Base-by-base conservation (phyloP, 1,140 invertebrate species). In the Caenorhabditis brenneri region DNA sequence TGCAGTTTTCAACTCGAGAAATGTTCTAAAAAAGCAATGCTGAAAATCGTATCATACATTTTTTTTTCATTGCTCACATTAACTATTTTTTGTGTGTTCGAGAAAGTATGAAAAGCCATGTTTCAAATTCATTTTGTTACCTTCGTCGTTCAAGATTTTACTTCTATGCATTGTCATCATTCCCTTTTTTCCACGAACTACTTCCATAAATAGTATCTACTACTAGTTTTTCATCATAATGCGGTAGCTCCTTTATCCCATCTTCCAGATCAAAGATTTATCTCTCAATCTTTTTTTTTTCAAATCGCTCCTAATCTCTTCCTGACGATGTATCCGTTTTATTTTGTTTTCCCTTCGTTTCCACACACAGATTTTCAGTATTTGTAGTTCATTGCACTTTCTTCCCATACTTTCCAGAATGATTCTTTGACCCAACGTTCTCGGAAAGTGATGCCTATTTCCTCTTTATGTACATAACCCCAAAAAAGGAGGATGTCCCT, bases 221-320 rank as follows among this genome's bases (percentile, higher is more conserved):
- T 51, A 16, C 53, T 10, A 55, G 5, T 19, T 65, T 4, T n/a
- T 33, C 65, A 27, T 39, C 65, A 74, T 74, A 39, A 74, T 74
- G n/a, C 5, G 16, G 16, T 22, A 27, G 9, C 31, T 33, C 19
- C 15, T 36, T 31, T 19, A 1, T 12, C 22, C 22, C 7, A 10
- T 12, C 22, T 65, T 36, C n/a, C 58, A 65, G 58, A 65, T 65
- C 58, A 65, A 65, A 33, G 58, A 65, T n/a, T 65, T 33, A 31
- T 19, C 48, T 51, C 10, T 19, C 39, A 6, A 6, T 42, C 12
- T 6, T 5, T 12, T 42, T 12, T n/a, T 42, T 42, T 42, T 42
- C 12, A 5, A 5, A 22, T 22, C 49, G 49, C 19, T n/a, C n/a
- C n/a, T 51, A 51, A 51, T 51, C 49, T 22, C 49, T 51, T 51